Conservation (phyloP, 1,140 invertebrate genomes). For the Eumaeus atala region DNA sequence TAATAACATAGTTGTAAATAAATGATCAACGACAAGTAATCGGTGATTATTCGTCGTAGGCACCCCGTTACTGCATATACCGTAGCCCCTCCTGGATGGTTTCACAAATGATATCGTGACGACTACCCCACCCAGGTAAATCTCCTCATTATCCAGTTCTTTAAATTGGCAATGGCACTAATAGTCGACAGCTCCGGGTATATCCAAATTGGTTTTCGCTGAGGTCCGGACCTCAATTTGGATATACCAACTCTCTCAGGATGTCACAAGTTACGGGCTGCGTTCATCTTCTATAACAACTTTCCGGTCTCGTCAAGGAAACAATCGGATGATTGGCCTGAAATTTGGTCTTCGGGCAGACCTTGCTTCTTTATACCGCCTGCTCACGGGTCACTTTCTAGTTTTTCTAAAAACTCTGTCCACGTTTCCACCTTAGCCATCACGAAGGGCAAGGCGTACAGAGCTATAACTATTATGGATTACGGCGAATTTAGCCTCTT, state of each 20-base stretch:
- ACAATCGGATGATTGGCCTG: conserved; percentile 1
- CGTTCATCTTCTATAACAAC: conserved; percentile 4
- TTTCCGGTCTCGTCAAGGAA: conserved; percentile 11
- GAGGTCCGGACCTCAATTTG: conserved; percentile 13
- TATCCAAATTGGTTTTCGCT: conserved; percentile 7
- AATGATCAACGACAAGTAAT: background rate
- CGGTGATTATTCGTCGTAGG: background rate
- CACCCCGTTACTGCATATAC: background rate
- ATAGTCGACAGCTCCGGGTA: background rate
- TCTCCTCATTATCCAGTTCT: background rate
- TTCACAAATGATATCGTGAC: background rate
- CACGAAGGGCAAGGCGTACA: background rate
- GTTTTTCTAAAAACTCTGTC: background rate
- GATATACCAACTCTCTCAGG: background rate
- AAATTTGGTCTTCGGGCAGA: background rate
- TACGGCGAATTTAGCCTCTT: background rate
- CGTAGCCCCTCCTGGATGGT: background rate
- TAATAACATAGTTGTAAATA: too few relatives aligned
- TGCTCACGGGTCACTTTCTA: background rate
- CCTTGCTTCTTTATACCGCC: background rate
- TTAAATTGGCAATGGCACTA: background rate
- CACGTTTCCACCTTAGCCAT: background rate
- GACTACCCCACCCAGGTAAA: background rate
- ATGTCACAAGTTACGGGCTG: conserved; percentile 1
- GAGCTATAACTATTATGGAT: background rate